Evolutionary conservation across 2,888 invertebrate genomes (phyloP).

Genomic region (Tuta absoluta): DNA sequence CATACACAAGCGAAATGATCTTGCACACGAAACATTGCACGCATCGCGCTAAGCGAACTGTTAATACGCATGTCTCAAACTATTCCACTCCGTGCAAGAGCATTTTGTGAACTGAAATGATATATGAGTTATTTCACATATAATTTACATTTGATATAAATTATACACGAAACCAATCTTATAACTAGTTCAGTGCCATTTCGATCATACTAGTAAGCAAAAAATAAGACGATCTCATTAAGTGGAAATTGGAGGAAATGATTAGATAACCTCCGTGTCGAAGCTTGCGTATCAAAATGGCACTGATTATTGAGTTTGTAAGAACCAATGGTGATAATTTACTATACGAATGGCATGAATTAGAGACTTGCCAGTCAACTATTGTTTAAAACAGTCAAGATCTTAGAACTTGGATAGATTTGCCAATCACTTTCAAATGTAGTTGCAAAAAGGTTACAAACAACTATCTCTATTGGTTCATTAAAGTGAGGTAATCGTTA

Average conservation of each 20-base stretch:
- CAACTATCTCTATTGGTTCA: slow-evolving; percentile 62
- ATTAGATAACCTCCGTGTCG: neutral
- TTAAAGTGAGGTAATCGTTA: slow-evolving; percentile 75
- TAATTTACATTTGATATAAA: slow-evolving; percentile 58
- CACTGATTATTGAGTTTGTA: slow-evolving; percentile 38
- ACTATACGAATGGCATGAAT: neutral
- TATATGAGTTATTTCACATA: slow-evolving; percentile 52
- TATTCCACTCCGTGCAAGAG: slow-evolving; percentile 58
- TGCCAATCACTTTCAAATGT: too few relatives aligned
- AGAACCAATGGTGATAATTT: slow-evolving; percentile 64
- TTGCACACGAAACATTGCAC: slow-evolving; percentile 47
- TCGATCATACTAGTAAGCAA: slow-evolving; percentile 48
- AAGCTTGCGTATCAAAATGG: slow-evolving; percentile 53
- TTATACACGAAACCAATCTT: slow-evolving; percentile 64
- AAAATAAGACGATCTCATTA: neutral
- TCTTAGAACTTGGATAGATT: neutral
- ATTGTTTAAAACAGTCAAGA: neutral
- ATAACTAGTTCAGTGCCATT: slow-evolving; percentile 58
- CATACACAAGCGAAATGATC: slow-evolving; percentile 62
- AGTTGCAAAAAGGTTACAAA: neutral
- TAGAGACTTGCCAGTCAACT: neutral
- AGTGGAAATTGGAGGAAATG: neutral
- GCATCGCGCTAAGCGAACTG: slow-evolving; percentile 16
- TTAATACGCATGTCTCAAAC: slow-evolving; percentile 18
- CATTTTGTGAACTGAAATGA: slow-evolving; percentile 53